A percentile compares a stretch with the other conserved stretches of the same genome.
Conservation (phyloP, 2,113 vertebrate genomes). For the Hypomesus transpacificus region DNA sequence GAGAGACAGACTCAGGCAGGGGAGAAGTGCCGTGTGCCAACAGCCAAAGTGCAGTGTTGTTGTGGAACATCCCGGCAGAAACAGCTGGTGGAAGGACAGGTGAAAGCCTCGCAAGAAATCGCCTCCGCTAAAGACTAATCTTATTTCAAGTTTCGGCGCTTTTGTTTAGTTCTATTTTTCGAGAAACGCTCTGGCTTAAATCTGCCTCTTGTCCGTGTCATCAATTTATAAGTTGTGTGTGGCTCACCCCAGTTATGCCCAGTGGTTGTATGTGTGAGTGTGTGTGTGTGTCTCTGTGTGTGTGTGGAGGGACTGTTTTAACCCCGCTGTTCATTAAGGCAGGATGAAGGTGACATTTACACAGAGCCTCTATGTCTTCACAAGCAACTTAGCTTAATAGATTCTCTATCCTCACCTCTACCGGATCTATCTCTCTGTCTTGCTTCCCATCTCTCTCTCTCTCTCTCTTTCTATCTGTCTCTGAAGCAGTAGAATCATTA, state of each 20-base stretch:
- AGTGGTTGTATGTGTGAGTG: not conserved
- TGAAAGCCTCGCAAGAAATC: too few species aligned
- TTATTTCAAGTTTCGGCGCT: too few species aligned
- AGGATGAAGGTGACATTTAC: slow-evolving; percentile 58
- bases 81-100: too few species aligned
- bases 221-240: not conserved
- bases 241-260: not conserved
- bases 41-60: too few species aligned
- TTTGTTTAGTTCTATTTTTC: too few species aligned
- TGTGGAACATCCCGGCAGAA: too few species aligned
- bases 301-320: slow-evolving; percentile 26
- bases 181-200: too few species aligned
- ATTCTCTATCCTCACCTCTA: not conserved
- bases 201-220: not conserved
- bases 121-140: too few species aligned
- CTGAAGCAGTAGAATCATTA: slow-evolving; percentile 40
- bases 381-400: slow-evolving; percentile 35
- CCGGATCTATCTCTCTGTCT: not conserved
- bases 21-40: too few species aligned
- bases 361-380: slow-evolving; percentile 55
- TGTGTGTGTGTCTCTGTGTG: not conserved
- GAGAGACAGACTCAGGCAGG: too few species aligned
- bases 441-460: not conserved
- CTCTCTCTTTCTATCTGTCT: too few species aligned
- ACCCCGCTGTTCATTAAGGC: slow-evolving; percentile 48